Evolutionary conservation across 2,113 vertebrate genomes (phyloP).

Genomic region (Corythornis madagascariensis): DNA sequence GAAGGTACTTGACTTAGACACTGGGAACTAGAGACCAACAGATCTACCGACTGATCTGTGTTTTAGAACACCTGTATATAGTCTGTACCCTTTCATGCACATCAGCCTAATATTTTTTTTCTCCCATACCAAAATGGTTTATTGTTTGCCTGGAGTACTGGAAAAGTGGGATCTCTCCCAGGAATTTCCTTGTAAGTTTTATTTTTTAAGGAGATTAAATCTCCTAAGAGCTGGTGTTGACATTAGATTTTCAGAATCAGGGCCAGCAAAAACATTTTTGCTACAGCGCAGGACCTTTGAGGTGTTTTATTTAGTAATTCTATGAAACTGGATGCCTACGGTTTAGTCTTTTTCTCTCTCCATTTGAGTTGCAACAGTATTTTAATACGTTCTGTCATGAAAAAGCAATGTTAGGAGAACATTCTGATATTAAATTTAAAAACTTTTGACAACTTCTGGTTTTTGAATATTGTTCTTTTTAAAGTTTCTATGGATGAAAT

Average conservation of each 20-base stretch:
- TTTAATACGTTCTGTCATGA: not conserved
- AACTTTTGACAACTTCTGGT: not conserved
- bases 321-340: not conserved
- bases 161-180: not conserved
- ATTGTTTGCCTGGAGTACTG: not conserved
- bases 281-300: not conserved
- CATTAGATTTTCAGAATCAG: not conserved
- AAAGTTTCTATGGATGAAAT: not conserved
- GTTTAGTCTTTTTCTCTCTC: not conserved
- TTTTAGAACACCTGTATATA: not conserved
- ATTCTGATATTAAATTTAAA: not conserved
- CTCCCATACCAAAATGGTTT: accelerated
- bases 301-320: not conserved
- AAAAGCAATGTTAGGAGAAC: not conserved
- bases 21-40: not conserved
- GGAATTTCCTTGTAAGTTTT: not conserved
- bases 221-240: not conserved
- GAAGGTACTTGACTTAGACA: not conserved
- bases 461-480: not conserved
- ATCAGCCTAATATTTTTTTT: not conserved
- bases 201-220: not conserved
- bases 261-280: not conserved
- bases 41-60: not conserved
- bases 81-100: not conserved
- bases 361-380: not conserved